Base-by-base conservation (phyloP, 2,888 invertebrate species). In the Archaeoteleia sp. region DNA sequence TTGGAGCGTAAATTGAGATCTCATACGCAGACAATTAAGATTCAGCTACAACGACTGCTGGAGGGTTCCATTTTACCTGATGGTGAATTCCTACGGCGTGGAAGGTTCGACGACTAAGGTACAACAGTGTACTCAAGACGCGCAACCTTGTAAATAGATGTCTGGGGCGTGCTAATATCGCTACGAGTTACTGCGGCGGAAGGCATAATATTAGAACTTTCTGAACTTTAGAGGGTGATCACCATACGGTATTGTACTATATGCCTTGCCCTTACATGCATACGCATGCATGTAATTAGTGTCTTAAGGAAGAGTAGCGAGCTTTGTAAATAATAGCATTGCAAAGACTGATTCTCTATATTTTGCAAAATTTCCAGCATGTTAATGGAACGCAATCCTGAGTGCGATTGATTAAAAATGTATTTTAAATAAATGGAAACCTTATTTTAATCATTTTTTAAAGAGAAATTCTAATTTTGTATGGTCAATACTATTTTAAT, bases 221-320 rank as follows among this genome's bases (percentile, higher is more conserved):
- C 27, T 48, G 45, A 40, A 63, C 46, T 60, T 61, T 27, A 6
- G 57, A 58, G 67, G 70, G 65, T 67, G 67, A 45, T 65, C 70
- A 51, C 27, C 65, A 46, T 37, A 58, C 72, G 49, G 51, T 70
- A 63, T 66, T 77, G 73, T 77, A 76, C 73, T 71, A 66, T 65
- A 63, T 71, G 67, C 49, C 66, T 37, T 39, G 73, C 53, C 67
- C 76, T 76, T 76, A 78, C 76, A 74, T 78, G 78, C 78, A 74
- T 74, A 75, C 77, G 74, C 74, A 75, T 73, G 77, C 74, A 77
- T 74, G 74, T 79, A 82, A 82, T 81, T 80, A 80, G 79, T 73
- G 67, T 74, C 77, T 77, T 80, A 76, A 80, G 72, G 76, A 80
- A 78, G 70, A 78, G 67, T 69, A 66, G 43, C 60, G 70, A 51